These are phyloP conservation scores for Drosophila monieri DNA, from an alignment of 2,888 invertebrate species.

Conservation along the genomic window DNA sequence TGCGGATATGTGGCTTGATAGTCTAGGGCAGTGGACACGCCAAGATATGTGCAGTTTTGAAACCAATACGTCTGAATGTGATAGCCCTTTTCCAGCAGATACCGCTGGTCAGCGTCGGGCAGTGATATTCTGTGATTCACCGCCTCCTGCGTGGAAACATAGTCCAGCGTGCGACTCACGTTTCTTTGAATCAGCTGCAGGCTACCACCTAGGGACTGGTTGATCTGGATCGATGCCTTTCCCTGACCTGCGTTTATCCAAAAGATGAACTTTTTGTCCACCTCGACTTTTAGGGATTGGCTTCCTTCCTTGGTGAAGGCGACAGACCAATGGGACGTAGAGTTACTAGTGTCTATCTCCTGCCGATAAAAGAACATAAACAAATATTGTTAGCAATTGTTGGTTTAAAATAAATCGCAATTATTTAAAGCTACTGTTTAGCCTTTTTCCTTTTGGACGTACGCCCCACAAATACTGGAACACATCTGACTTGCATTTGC, in stretches of 20 bases:
- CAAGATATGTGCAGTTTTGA: constrained; percentile 89
- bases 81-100: constrained; percentile 85
- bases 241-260: constrained; percentile 83
- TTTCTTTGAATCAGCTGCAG: constrained; percentile 88
- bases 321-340: constrained; percentile 87
- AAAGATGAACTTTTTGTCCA: constrained; percentile 64
- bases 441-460: constrained; percentile 2
- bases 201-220: constrained; percentile 88
- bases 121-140: constrained; percentile 87
- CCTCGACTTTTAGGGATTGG: constrained; percentile 86
- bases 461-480: not conserved
- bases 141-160: constrained; percentile 87
- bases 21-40: constrained; percentile 86
- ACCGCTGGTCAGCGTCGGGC: constrained; percentile 86
- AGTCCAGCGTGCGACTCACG: constrained; percentile 85
- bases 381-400: not conserved
- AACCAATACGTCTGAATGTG: constrained; percentile 90
- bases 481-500: not conserved
- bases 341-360: constrained; percentile 83
- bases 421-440: not conserved
- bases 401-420: no score
- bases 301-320: constrained; percentile 86
- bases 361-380: constrained; percentile 51
- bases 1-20: constrained; percentile 88
- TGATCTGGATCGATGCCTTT: constrained; percentile 82